Conservation (phyloP, 2,113 vertebrate species). For the Onychorhynchus coronatus region DNA sequence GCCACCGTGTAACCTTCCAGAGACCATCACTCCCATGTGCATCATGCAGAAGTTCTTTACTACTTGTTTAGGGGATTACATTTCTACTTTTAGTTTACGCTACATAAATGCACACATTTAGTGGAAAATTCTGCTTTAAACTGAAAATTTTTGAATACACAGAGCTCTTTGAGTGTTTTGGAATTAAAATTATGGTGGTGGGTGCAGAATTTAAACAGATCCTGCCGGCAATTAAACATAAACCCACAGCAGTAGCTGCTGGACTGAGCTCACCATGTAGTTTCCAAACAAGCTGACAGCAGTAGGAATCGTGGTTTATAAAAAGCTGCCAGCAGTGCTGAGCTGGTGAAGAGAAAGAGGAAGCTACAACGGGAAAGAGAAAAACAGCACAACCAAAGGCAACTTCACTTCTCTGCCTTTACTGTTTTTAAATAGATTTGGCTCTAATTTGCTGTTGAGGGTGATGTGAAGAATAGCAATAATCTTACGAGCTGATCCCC, state of each 20-base stretch:
- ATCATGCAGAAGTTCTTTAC: background rate
- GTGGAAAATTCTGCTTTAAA: background rate
- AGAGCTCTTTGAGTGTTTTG: background rate
- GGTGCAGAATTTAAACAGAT: background rate
- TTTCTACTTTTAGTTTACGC: background rate
- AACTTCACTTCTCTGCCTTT: constrained; percentile 61
- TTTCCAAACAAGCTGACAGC: constrained; percentile 69
- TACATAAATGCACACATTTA: background rate
- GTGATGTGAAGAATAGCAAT: background rate
- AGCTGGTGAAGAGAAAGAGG: constrained; percentile 74
- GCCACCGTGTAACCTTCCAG: background rate
- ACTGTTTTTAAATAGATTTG: constrained; percentile 66
- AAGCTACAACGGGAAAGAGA: constrained; percentile 61
- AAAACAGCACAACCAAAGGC: constrained; percentile 57
- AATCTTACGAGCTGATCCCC: background rate
- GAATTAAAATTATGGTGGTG: background rate
- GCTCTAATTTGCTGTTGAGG: background rate
- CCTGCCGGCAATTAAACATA: background rate
- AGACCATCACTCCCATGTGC: background rate
- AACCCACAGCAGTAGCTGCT: constrained; percentile 12
- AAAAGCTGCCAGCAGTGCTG: constrained; percentile 72
- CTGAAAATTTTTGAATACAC: background rate
- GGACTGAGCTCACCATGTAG: constrained; percentile 45
- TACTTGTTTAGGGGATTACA: background rate
- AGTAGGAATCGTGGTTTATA: constrained; percentile 73